Evolutionary conservation across 2,113 vertebrate genomes (phyloP).

Genomic region (Rafetus swinhoei): DNA sequence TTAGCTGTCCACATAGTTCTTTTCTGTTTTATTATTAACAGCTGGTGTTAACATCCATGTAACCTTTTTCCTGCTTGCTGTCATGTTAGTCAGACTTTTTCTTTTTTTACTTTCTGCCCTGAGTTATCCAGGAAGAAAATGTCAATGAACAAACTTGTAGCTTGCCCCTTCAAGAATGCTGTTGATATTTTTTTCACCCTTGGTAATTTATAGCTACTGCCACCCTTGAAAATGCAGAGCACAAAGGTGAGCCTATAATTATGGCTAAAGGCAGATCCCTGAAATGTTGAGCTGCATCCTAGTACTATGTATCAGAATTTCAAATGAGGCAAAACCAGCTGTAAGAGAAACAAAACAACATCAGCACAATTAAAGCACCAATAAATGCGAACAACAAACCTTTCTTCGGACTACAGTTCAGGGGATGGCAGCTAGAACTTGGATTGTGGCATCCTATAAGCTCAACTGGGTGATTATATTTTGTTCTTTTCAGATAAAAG

Average conservation of each 20-base stretch:
- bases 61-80: constrained; percentile 51
- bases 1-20: constrained; percentile 31
- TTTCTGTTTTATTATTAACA: constrained; percentile 70
- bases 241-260: constrained; percentile 49
- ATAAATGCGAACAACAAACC: neutral
- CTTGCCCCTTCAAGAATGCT: constrained; percentile 40
- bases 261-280: constrained; percentile 28
- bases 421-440: neutral
- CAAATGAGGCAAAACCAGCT: neutral
- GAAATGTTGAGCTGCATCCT: neutral
- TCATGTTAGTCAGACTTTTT: constrained; percentile 61
- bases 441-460: neutral
- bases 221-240: constrained; percentile 27
- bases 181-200: constrained; percentile 9
- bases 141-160: constrained; percentile 31
- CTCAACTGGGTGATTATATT: neutral
- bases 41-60: constrained; percentile 25
- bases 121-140: constrained; percentile 53
- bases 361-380: neutral
- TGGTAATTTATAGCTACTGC: constrained; percentile 59
- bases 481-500: neutral
- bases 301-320: neutral
- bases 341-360: constrained; percentile 16
- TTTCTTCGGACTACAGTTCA: constrained; percentile 19
- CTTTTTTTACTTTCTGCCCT: constrained; percentile 43